Conservation (phyloP, 2,797 vertebrate species). For the Threskiornis aethiopicus region DNA sequence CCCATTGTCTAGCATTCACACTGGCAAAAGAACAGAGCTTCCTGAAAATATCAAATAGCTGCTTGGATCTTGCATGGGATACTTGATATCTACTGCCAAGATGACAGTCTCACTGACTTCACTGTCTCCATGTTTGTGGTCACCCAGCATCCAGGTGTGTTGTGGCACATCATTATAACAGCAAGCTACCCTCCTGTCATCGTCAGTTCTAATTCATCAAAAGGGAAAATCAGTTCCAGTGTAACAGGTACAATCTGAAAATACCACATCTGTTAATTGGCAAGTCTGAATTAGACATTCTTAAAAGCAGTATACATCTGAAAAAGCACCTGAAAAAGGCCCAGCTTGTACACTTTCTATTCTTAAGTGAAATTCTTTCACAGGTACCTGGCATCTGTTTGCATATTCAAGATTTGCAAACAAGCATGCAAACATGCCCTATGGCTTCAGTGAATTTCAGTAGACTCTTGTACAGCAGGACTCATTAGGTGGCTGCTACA, state of each 20-base stretch:
- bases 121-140: background rate
- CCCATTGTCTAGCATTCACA: accelerated
- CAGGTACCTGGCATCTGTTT: background rate
- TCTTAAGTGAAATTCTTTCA: background rate
- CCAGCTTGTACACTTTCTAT: background rate
- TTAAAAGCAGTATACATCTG: background rate
- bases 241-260: background rate
- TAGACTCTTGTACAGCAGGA: background rate
- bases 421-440: background rate
- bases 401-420: background rate
- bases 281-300: background rate
- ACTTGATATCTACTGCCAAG: background rate
- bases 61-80: background rate
- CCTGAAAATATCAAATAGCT: background rate
- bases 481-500: background rate
- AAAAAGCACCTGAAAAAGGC: background rate
- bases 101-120: background rate
- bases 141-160: background rate
- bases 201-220: background rate
- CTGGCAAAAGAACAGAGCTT: background rate
- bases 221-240: background rate
- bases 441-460: background rate
- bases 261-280: background rate
- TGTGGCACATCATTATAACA: background rate
- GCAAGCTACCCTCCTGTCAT: background rate